Base-by-base conservation (phyloP, 2,888 invertebrate genomes). In the Cepaea hortensis region DNA sequence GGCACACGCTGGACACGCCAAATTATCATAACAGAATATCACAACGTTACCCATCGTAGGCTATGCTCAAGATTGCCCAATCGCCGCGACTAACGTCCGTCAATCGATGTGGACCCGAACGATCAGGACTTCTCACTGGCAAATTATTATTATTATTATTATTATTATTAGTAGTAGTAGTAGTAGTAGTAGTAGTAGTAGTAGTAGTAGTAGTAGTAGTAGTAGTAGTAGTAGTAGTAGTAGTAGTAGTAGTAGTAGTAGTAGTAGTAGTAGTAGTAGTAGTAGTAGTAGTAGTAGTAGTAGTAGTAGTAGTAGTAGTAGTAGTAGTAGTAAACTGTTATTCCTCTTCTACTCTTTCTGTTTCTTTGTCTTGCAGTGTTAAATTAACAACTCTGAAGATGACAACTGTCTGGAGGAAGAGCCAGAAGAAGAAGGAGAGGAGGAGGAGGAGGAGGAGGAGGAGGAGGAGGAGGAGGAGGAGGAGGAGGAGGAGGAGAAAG, bases 191-290 rank as follows among this genome's bases (percentile, higher is more conserved):
- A 75, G 50, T 73, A 50, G 50, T 84, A 55, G 68, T 83, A 73
- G 68, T 83, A 55, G 50, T 73, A 23, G 50, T 50, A n/a, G 68
- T 48, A 73, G 46, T 83, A 55, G 70, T 83, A 73, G 68, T 83
- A 55, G 68, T 72, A 7, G 68, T 83, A 55, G 70, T 83, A 55
- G 61, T 81, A 68, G 61, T 81, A 68, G 61, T 81, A 72, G 46
- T 72, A 55, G 68, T 83, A 55, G 70, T 83, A 50, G 68, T 83
- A 70, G 62, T 73, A 55, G 50, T 83, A 23, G 68, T 72, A 55
- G 68, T 73, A 55, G 68, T 73, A 73, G 68, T 50, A 50, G 46
- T 73, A 73, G 46, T 83, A 55, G 68, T 83, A 55, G 68, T 83
- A 55, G 68, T 72, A 61, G 70, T 46, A 23, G 62, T 72, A 73